Evolutionary conservation across 2,113 vertebrate species (phyloP).

Genomic region (Pogonocichla stellata): DNA sequence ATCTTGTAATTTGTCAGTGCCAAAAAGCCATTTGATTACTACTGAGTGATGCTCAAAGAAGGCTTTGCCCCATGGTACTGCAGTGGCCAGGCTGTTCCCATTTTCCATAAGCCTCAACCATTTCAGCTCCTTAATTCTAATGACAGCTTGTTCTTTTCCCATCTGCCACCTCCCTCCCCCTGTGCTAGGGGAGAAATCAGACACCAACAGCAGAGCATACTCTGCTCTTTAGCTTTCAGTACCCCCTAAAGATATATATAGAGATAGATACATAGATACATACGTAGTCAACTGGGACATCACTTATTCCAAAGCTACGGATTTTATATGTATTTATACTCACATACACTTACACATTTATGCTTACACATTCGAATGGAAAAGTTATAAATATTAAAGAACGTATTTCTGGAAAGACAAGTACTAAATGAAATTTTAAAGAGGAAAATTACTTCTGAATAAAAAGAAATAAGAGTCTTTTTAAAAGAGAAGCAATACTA

Average conservation of each 20-base stretch:
- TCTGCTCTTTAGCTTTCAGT: neutral
- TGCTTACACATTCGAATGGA: neutral
- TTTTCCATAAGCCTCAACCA: neutral
- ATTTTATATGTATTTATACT: neutral
- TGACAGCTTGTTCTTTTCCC: constrained; percentile 43
- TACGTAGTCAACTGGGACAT: neutral
- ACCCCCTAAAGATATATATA: neutral
- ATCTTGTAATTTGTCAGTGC: neutral
- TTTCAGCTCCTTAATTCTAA: constrained; percentile 48
- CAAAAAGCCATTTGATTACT: neutral
- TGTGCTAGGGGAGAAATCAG: constrained; percentile 18
- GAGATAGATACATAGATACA: neutral
- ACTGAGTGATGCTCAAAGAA: neutral
- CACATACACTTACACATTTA: neutral
- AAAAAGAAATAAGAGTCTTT: neutral
- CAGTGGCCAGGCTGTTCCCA: neutral
- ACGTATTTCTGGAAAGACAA: neutral
- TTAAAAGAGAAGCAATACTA: neutral
- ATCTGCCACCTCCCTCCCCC: constrained; percentile 42
- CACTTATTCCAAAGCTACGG: neutral
- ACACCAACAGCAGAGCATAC: constrained; percentile 7
- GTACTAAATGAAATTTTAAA: neutral
- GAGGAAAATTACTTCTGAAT: neutral
- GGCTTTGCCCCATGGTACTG: neutral
- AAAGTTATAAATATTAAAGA: neutral